A percentile compares a stretch with the other conserved stretches of the same genome.
phyloP scores from a whole-genome alignment of 2,113 vertebrate species.

The Saimiri boliviensis region DNA sequence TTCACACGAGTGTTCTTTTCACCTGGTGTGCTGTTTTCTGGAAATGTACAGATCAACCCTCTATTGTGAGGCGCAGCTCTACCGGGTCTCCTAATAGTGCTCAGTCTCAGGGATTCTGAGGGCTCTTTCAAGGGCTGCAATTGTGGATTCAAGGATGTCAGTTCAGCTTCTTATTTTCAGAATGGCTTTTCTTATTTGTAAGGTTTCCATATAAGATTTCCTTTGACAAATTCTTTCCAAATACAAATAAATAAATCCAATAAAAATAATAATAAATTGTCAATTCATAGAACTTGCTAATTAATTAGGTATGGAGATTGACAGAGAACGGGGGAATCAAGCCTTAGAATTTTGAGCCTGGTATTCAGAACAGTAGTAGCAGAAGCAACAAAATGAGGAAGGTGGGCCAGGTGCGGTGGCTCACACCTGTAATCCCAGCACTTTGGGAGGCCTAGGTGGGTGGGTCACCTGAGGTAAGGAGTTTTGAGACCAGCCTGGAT shows the following conservation, averaged over 20 bases:
- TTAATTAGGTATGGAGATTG: neutral
- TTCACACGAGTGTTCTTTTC: neutral
- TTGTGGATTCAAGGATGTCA: neutral
- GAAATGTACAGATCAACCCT: neutral
- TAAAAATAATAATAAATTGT: neutral
- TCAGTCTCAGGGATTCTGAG: neutral
- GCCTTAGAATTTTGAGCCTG: neutral
- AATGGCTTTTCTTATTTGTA: neutral
- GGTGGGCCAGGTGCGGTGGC: no score
- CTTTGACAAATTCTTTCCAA: neutral
- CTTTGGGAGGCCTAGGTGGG: no score
- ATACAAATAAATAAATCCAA: neutral
- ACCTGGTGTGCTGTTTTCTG: neutral
- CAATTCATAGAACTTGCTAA: neutral
- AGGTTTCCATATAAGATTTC: neutral
- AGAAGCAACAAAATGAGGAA: no score
- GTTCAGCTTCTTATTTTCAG: neutral
- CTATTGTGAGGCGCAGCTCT: neutral
- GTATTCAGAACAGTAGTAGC: neutral
- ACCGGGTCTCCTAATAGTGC: rapidly evolving
- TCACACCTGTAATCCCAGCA: no score
- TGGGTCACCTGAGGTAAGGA: no score
- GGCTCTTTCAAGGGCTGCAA: neutral
- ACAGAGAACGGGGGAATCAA: neutral
- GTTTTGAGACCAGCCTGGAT: no score